phyloP scores from a whole-genome alignment of 2,797 vertebrate genomes.

The Amniataba percoides region DNA sequence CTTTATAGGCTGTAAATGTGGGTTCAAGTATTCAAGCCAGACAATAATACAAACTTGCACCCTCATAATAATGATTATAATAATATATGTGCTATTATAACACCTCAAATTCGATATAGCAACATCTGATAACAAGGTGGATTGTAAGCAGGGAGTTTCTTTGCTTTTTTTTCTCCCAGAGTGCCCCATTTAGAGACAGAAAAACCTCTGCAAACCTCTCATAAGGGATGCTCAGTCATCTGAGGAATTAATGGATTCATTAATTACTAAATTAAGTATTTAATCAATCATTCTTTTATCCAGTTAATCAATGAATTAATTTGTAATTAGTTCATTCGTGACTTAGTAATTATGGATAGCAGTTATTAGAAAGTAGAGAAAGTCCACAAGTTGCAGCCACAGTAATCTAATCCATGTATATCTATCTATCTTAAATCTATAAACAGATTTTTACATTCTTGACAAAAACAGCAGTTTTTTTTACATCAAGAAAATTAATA shows the following conservation, averaged over 20 bases:
- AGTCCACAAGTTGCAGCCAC: slow-evolving; percentile 1
- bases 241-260: slow-evolving; percentile 10
- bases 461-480: background rate
- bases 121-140: background rate
- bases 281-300: background rate
- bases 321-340: background rate
- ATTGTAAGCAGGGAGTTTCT: too few species aligned
- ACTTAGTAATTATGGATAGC: background rate
- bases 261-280: background rate
- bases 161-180: too few species aligned
- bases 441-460: background rate
- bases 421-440: background rate
- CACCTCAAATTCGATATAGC: background rate
- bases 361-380: background rate
- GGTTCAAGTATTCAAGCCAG: background rate
- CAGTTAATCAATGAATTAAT: background rate
- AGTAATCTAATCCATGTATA: background rate
- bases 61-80: background rate
- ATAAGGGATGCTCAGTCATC: background rate
- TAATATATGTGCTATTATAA: background rate
- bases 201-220: background rate
- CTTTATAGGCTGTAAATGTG: background rate
- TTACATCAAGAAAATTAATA: background rate
- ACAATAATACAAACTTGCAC: background rate
- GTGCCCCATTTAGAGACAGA: too few species aligned